phyloP scores from a whole-genome alignment of 1,140 invertebrate genomes.

The Macrocentrus cingulum region DNA sequence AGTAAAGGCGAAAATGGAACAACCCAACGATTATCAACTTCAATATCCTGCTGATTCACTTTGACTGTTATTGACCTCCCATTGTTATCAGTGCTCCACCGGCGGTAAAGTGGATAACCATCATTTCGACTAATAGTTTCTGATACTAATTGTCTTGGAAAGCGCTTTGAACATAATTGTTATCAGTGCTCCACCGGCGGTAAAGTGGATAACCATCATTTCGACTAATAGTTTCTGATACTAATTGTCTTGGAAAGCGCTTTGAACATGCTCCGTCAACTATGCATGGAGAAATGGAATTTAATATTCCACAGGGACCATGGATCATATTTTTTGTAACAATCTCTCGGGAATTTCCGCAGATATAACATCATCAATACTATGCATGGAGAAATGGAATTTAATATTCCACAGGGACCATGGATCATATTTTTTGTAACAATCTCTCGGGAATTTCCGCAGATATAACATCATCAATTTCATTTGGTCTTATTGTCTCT shows the following conservation, averaged over 20 bases:
- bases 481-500: slow-evolving; percentile 42
- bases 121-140: slow-evolving; percentile 39
- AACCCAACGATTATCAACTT: slow-evolving; percentile 48
- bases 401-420: too few relatives aligned
- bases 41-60: slow-evolving; percentile 22
- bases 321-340: slow-evolving; percentile 48
- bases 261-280: slow-evolving; percentile 49
- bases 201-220: slow-evolving; percentile 27
- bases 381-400: too few relatives aligned
- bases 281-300: slow-evolving; percentile 50
- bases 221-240: slow-evolving; percentile 42
- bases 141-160: too few relatives aligned
- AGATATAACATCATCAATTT: slow-evolving; percentile 52
- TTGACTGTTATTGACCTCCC: slow-evolving; percentile 11
- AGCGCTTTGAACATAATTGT: too few relatives aligned
- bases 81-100: slow-evolving; percentile 13
- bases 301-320: slow-evolving; percentile 44
- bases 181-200: too few relatives aligned
- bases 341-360: slow-evolving; percentile 27
- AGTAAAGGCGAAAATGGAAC: slow-evolving; percentile 48
- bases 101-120: too few relatives aligned
- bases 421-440: slow-evolving; percentile 48
- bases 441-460: slow-evolving; percentile 61
- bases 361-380: background rate
- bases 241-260: slow-evolving; percentile 37